Percentiles rank a stretch among this genome's conserved stretches.
These are phyloP conservation scores for Subanguina moxae DNA, from an alignment of 1,140 invertebrate species.

Conservation along the genomic window DNA sequence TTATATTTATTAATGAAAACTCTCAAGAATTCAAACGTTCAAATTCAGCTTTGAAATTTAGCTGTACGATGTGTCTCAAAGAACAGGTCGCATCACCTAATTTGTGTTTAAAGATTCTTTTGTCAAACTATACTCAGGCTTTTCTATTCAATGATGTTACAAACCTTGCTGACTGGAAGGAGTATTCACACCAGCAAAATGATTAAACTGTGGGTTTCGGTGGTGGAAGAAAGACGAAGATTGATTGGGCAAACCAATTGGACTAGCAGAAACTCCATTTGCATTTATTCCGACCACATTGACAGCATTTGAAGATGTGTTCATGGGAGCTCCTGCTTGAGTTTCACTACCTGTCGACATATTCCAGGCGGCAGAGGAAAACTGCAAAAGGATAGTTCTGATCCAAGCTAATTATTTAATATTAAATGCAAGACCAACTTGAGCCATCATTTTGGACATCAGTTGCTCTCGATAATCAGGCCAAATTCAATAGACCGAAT, in stretches of 20 bases:
- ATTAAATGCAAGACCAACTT: neutral
- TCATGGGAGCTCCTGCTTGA: neutral
- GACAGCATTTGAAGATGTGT: neutral
- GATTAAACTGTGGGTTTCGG: constrained; percentile 1
- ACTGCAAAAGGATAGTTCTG: neutral
- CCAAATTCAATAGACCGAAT: neutral
- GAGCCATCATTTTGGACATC: constrained; percentile 12
- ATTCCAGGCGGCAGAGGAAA: constrained; percentile 8
- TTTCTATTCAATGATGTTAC: neutral
- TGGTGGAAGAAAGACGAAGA: neutral
- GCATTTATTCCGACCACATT: neutral
- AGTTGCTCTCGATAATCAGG: neutral
- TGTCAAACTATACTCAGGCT: neutral
- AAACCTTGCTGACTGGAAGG: neutral
- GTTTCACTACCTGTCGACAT: constrained; percentile 4
- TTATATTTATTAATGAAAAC: too few species aligned
- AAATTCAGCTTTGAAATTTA: too few species aligned
- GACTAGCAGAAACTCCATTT: neutral
- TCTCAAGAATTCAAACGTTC: too few species aligned
- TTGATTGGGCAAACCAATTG: neutral
- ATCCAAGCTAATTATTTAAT: neutral
- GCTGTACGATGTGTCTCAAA: too few species aligned
- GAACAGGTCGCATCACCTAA: too few species aligned
- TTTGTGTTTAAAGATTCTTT: too few species aligned
- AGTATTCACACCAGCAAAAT: neutral